Base-by-base conservation (phyloP, 2,888 invertebrate species). In the Aleiodes testaceus region DNA sequence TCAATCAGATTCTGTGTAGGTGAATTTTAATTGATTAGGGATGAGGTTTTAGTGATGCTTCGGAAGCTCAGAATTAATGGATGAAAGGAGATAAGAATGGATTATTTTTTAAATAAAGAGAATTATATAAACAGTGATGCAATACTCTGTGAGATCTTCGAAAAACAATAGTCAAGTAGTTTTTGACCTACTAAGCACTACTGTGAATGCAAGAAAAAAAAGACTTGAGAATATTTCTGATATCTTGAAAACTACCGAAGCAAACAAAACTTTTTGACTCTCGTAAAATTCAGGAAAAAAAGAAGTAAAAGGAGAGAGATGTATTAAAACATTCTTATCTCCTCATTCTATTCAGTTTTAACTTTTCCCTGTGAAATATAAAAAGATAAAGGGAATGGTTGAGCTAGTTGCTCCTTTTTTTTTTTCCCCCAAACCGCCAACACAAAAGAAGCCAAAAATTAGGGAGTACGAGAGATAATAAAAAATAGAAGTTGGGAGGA, bases 241-340 rank as follows among this genome's bases (percentile, higher is more conserved):
- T 36, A 30, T 14, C 59, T 2, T 18, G 14, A 18, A 59, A 59
- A 59, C 36, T 59, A 16, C 16, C 6, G 36, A 36, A 36, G 6
- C 59, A 42, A 59, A 59, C 30, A 59, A 59, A 59, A 59, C 16
- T 59, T 36, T 36, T 59, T 16, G 59, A 36, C 59, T 59, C 42
- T 36, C 18, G 9, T 7, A 59, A 59, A 36, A 36, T 11, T 14
- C 9, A 16, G 14, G 5, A 14, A n/a, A 4, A 42, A 42, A 42
- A 36, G 5, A 36, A 7, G 18, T 7, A 18, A 50, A 50, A 50
- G 26, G 26, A 50, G 11, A 3, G n/a, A 5, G 36, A 42, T 36
- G 59, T 11, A 59, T 36, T 42, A 59, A 36, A 59, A 16, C 59
- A 59, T 59, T 59, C 59, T 59, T 59, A 59, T 59, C 59, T 59